These are phyloP conservation scores for Todiramphus chloris DNA, from an alignment of 2,113 vertebrate species.

Conservation along the genomic window DNA sequence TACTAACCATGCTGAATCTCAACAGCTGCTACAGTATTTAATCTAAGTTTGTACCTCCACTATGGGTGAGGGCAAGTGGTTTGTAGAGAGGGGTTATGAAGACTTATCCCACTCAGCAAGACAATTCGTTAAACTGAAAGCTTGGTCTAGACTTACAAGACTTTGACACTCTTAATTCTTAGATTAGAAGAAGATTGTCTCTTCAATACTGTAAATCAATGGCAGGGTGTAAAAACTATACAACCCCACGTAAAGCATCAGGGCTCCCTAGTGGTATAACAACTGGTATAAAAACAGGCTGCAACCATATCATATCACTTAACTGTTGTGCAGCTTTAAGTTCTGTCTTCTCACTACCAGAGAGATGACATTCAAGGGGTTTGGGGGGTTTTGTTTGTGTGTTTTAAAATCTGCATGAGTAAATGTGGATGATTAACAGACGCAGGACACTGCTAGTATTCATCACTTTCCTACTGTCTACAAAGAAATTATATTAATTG, in stretches of 20 bases:
- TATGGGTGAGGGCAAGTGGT: not conserved
- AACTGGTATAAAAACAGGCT: not conserved
- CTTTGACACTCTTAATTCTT: not conserved
- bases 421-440: not conserved
- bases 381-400: not conserved
- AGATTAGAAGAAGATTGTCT: not conserved
- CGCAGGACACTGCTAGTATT: not conserved
- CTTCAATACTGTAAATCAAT: not conserved
- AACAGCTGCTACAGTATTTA: not conserved
- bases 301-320: not conserved
- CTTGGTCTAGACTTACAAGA: not conserved
- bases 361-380: not conserved
- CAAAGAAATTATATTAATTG: not conserved
- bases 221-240: not conserved
- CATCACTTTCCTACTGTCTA: not conserved
- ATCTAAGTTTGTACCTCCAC: not conserved
- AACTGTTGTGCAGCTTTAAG: not conserved
- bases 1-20: not conserved
- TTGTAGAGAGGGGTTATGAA: rapidly evolving
- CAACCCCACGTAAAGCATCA: not conserved
- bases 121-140: not conserved
- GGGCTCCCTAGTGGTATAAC: not conserved
- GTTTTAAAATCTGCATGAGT: not conserved
- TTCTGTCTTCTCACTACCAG: not conserved
- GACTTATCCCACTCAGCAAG: not conserved